A percentile compares a stretch with the other conserved stretches of the same genome.
Evolutionary conservation across 2,888 invertebrate species (phyloP).

Genomic region (Pheosia tremula): DNA sequence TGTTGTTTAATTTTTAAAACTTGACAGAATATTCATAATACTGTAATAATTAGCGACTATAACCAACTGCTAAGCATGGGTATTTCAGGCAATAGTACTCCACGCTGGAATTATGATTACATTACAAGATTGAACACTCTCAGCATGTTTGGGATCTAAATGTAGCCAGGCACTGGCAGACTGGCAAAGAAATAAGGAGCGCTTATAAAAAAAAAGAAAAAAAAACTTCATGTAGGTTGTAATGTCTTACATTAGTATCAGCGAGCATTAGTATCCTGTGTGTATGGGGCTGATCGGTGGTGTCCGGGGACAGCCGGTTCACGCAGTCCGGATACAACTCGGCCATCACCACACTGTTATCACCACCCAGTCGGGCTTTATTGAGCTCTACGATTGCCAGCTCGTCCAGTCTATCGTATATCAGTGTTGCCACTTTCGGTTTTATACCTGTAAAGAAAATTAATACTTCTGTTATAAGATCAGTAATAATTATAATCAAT

Average conservation of each 20-base stretch:
- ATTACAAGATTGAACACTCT: no score
- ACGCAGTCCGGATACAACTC: constrained; percentile 87
- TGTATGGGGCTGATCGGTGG: constrained; percentile 79
- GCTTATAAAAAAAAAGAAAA: no score
- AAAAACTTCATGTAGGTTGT: background rate
- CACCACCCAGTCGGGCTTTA: constrained; percentile 83
- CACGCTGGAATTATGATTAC: no score
- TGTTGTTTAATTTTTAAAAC: no score
- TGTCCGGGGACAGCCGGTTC: constrained; percentile 81
- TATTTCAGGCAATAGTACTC: no score
- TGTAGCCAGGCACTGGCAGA: no score
- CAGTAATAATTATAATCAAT: no score
- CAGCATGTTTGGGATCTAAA: no score
- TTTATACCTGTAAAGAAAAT: constrained; percentile 78
- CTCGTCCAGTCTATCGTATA: constrained; percentile 85
- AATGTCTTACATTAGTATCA: constrained; percentile 77
- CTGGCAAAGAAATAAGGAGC: background rate
- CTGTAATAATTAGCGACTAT: no score
- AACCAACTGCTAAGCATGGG: no score
- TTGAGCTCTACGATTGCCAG: constrained; percentile 72
- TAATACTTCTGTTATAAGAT: background rate
- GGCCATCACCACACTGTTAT: constrained; percentile 84
- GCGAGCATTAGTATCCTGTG: constrained; percentile 87
- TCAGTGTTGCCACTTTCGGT: constrained; percentile 79
- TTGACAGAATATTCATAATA: no score